Base-by-base conservation (phyloP, 92 coral and sea anemone species). In the Porites cylindrica region DNA sequence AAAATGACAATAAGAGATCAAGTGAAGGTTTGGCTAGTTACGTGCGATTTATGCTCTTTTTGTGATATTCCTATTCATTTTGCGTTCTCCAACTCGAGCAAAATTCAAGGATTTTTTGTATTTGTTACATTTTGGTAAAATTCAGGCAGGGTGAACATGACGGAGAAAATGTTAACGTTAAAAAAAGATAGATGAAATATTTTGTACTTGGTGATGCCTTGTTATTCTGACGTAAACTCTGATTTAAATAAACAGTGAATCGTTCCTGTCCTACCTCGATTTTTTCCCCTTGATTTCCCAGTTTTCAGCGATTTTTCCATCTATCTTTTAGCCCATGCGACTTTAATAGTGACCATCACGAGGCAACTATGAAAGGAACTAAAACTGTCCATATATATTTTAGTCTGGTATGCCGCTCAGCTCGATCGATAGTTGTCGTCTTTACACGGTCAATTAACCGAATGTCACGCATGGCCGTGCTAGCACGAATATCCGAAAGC, bases 321-420 rank as follows among this genome's bases (percentile, higher is more conserved):
- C 54, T 14, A 21, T 23, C 78, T 52, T 75, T 21, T 21, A 52
- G 54, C 29, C 65, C 78, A 12, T 52, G 64, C 78, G 54, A 53
- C 10, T 29, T 52, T 52, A 13, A n/a, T 51, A 11, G 11, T 75
- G 7, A 8, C 18, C n/a, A 52, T n/a, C 23, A 9, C 19, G 21
- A 52, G 11, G 74, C 4, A 47, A 50, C 21, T 32, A 20, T 66
- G 75, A 66, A 66, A 50, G 16, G 62, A 65, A 79, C 64, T 75
- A 76, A 65, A 51, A 51, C 84, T 67, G 20, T 80, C 68, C 20
- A 79, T 50, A 79, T 38, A 38, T 79, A 47, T 12, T 64, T 65
- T 21, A 51, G 84, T 43, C 56, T 65, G 51, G 60, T 54, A 8
- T 14, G 65, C 7, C 47, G 47, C 47, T 38, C 47, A 3, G 47